Evolutionary conservation across 1,140 invertebrate species (phyloP), one percentile per base, ranked within the genome.

Genomic region (Triops cancriformis): DNA sequence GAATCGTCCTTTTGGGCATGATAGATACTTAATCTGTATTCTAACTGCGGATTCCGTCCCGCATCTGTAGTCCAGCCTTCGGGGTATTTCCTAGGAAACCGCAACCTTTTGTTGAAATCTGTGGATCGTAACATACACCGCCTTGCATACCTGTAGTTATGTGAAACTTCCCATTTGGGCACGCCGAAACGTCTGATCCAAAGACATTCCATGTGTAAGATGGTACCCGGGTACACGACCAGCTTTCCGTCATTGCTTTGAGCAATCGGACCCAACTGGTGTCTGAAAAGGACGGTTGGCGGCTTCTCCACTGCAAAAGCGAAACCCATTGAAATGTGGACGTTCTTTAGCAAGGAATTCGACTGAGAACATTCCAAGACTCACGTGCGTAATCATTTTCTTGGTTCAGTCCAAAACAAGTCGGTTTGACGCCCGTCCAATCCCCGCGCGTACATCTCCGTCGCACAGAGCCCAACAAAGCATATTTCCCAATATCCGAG

Each of bases 171-270:
- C 93, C 93, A 94, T 82, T 92, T 92, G 0, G 93, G 93, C 80
- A 91, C 91, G 0, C 93, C 93, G 80, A 93, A 93, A 76, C 92
- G 87, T 77, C 92, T 86, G 83, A 93, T 92, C 91, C 92, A 95
- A 4, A 94, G 84, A 81, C 93, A 95, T 83, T 94, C 93, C 90
- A 95, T 92, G 82, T 94, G 92, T 27, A 95, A 84, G 6, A 92
- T 91, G 0, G 92, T 92, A 1, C 92, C 92, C 1, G 93, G 93
- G 84, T 93, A 94, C 0, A 95, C 91, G 64, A 95, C 89, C 23
- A 95, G 84, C 78, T 92, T 91, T 2, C 93, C 93, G 80, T 94
- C 91, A 81, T 93, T 94, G 77, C 91, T 94, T 85, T 95, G 93
- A 3, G 92, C 92, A 77, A 94, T 94, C 0, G 93, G 92, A 0